These are phyloP conservation scores for Lacanobia oleracea DNA, from an alignment of 2,888 invertebrate species.

Conservation along the genomic window DNA sequence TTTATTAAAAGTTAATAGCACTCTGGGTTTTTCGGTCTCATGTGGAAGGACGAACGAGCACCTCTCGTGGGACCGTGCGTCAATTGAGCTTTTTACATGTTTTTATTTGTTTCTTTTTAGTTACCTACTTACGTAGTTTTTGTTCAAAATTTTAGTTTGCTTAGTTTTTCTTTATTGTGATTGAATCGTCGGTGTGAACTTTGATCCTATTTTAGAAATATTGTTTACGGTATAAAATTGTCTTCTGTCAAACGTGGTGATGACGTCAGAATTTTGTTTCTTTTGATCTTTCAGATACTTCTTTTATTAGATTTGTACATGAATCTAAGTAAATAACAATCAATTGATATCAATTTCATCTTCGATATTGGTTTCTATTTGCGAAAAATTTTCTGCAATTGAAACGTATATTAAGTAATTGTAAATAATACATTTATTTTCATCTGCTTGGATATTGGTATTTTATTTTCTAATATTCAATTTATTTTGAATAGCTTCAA, in stretches of 20 bases:
- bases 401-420: background rate
- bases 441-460: background rate
- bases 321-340: background rate
- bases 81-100: constrained; percentile 47
- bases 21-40: constrained; percentile 53
- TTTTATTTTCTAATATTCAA: background rate
- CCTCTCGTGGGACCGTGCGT: constrained; percentile 63
- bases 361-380: background rate
- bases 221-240: background rate
- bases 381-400: background rate
- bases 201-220: background rate
- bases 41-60: constrained; percentile 58
- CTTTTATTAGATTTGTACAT: background rate
- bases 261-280: background rate
- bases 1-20: constrained; percentile 58
- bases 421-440: background rate
- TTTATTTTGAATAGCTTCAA: background rate
- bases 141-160: constrained; percentile 8
- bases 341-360: background rate
- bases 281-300: background rate
- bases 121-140: background rate
- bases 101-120: constrained; percentile 42
- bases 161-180: constrained; percentile 8
- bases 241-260: background rate
- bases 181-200: background rate